phyloP scores from a whole-genome alignment of 2,113 vertebrate species.

The Ursus arctos region DNA sequence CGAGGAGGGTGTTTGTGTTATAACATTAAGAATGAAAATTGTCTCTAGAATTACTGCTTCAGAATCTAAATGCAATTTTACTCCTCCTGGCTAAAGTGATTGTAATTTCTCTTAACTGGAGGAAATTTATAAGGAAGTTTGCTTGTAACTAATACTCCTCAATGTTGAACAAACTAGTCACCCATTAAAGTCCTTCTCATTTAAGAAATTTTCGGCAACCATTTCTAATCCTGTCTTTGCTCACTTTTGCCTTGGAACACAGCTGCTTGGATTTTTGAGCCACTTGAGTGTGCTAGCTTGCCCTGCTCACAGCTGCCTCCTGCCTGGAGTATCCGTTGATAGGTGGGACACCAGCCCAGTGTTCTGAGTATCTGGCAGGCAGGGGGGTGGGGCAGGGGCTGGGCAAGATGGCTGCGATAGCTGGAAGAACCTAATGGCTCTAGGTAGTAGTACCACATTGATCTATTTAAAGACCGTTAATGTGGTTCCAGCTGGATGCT shows the following conservation, averaged over 20 bases:
- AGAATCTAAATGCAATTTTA: slow-evolving; percentile 1
- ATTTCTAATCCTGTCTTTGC: slow-evolving; percentile 64
- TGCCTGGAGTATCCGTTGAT: neutral
- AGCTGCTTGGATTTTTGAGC: slow-evolving; percentile 70
- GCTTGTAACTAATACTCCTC: slow-evolving; percentile 41
- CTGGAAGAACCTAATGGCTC: neutral
- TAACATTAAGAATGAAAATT: neutral
- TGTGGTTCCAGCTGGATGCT: neutral
- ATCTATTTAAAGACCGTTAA: neutral
- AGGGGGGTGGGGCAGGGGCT: neutral
- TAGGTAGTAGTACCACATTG: neutral
- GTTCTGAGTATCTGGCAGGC: neutral
- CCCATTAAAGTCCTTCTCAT: neutral
- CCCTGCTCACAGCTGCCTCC: slow-evolving; percentile 53
- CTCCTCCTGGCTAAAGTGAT: slow-evolving; percentile 17
- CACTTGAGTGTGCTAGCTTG: slow-evolving; percentile 59
- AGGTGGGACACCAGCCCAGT: neutral
- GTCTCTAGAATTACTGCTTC: neutral
- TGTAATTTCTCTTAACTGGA: slow-evolving; percentile 31
- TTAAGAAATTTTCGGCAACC: slow-evolving; percentile 36
- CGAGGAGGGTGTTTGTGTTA: neutral
- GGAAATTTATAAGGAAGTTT: slow-evolving; percentile 41
- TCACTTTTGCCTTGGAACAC: slow-evolving; percentile 67
- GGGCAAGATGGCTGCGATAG: neutral
- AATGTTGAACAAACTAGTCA: neutral